Percentiles rank a stretch among this genome's conserved stretches.
phyloP scores from a whole-genome alignment of 2,797 vertebrate species.

The Okamejei kenojei region DNA sequence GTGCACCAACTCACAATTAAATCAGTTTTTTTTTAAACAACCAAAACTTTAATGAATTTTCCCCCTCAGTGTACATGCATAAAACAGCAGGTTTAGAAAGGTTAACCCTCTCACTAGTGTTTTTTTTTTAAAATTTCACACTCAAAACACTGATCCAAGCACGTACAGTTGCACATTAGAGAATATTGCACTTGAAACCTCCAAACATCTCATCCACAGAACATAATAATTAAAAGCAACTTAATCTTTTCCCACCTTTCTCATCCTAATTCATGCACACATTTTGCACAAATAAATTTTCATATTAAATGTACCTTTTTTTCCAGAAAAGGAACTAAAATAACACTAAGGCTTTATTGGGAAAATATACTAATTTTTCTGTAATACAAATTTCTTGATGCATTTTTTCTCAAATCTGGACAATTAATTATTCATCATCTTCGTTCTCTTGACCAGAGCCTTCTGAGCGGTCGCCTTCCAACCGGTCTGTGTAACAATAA shows the following conservation, averaged over 20 bases:
- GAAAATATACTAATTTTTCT: conserved; percentile 80
- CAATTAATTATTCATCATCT: conserved; percentile 70
- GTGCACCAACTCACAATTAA: background rate
- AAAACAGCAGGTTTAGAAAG: conserved; percentile 73
- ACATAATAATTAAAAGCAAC: conserved; percentile 55
- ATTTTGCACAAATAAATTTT: conserved; percentile 72
- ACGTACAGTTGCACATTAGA: conserved; percentile 67
- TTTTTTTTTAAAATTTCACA: conserved; percentile 60
- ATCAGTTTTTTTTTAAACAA: conserved; percentile 47
- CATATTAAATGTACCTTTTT: conserved; percentile 66
- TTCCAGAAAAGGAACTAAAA: conserved; percentile 75
- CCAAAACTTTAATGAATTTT: conserved; percentile 65
- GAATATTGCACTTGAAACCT: conserved; percentile 85
- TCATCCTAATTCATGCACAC: conserved; percentile 63
- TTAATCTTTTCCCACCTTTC: conserved; percentile 56
- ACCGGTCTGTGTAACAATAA: conserved; percentile 62
- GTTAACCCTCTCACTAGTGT: conserved; percentile 71
- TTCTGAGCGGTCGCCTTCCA: conserved; percentile 89
- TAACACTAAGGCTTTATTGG: conserved; percentile 82
- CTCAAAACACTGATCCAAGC: conserved; percentile 76
- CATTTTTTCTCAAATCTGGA: conserved; percentile 65
- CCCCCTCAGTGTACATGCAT: conserved; percentile 66
- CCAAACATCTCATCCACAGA: conserved; percentile 65
- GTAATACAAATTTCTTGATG: conserved; percentile 75
- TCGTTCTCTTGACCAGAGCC: conserved; percentile 83